Percentiles rank a stretch among this genome's conserved stretches.
Evolutionary conservation across 2,113 vertebrate genomes (phyloP).

Genomic region (Cygnus atratus): DNA sequence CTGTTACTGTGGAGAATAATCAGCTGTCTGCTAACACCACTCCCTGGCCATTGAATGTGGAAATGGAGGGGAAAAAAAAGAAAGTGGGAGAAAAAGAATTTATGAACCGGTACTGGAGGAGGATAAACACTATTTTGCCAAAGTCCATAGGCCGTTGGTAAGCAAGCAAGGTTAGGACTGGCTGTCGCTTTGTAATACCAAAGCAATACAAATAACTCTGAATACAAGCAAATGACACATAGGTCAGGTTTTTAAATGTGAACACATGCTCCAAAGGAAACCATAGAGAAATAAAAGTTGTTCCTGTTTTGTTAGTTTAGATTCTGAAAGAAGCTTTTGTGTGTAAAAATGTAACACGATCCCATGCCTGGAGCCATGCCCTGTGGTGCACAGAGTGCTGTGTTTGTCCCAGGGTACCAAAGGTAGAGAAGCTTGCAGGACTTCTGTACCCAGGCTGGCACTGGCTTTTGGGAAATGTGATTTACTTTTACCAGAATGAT

Average conservation of each 20-base stretch:
- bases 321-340: slow-evolving; percentile 86
- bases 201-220: slow-evolving; percentile 67
- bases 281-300: slow-evolving; percentile 69
- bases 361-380: slow-evolving; percentile 73
- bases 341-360: slow-evolving; percentile 75
- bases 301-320: slow-evolving; percentile 79
- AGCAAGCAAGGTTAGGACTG: not conserved
- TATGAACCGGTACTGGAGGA: not conserved
- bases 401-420: slow-evolving; percentile 74
- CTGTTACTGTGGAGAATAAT: slow-evolving; percentile 3
- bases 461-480: slow-evolving; percentile 71
- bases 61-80: not conserved
- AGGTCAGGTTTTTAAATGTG: slow-evolving; percentile 73
- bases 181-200: slow-evolving; percentile 42
- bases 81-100: slow-evolving; percentile 2
- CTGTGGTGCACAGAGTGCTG: slow-evolving; percentile 73
- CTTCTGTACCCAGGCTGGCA: slow-evolving; percentile 76
- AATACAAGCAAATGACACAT: slow-evolving; percentile 60
- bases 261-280: slow-evolving; percentile 73
- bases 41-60: slow-evolving; percentile 15
- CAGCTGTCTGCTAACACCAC: slow-evolving; percentile 1
- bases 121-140: slow-evolving; percentile 30
- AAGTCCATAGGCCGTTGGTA: slow-evolving; percentile 40
- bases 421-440: slow-evolving; percentile 62
- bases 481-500: slow-evolving; percentile 66